Conservation (phyloP, 1,140 invertebrate genomes). For the Rhagoletis zephyria region DNA sequence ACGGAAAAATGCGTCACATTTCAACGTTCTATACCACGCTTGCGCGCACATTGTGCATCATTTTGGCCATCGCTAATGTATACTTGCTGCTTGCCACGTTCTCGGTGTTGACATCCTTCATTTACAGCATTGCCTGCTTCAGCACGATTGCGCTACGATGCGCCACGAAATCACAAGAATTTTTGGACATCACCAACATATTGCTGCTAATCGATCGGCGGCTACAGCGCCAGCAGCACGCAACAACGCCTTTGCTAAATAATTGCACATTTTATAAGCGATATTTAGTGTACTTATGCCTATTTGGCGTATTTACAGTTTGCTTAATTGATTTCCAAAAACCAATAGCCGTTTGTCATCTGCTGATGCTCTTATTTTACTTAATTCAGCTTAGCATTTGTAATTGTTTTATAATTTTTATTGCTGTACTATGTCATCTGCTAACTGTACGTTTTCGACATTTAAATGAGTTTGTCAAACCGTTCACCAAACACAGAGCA, state of each 20-base stretch:
- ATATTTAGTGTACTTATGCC: background rate
- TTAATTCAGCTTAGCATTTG: background rate
- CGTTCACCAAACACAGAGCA: background rate
- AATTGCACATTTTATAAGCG: background rate
- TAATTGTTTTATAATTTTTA: constrained; percentile 30
- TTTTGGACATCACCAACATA: background rate
- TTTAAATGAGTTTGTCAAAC: background rate
- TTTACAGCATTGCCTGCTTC: background rate
- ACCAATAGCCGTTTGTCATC: background rate
- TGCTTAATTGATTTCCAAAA: background rate
- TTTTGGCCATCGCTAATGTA: background rate
- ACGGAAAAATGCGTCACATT: background rate
- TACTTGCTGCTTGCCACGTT: background rate
- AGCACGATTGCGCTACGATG: background rate
- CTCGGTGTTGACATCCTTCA: background rate
- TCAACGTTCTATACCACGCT: background rate
- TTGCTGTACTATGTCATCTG: background rate
- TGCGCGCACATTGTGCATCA: background rate
- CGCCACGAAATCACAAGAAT: background rate
- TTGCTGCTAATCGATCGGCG: background rate
- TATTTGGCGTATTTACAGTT: background rate
- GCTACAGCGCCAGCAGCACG: background rate
- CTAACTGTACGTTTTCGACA: background rate
- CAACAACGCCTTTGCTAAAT: background rate
- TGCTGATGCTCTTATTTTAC: background rate